Evolutionary conservation across 2,113 vertebrate genomes (phyloP).

Genomic region (Elgaria multicarinata): DNA sequence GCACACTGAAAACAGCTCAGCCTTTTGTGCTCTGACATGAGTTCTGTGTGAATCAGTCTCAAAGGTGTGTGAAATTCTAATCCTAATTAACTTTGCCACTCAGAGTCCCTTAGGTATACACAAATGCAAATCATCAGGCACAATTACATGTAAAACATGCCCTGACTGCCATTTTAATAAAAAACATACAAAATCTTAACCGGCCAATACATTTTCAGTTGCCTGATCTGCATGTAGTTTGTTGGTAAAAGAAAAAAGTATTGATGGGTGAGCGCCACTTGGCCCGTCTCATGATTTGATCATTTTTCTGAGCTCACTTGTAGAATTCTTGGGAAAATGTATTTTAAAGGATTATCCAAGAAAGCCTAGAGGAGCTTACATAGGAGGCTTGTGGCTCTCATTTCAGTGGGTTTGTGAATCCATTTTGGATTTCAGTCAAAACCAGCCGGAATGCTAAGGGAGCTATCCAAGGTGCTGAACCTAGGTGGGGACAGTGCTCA

Average conservation of each 20-base stretch:
- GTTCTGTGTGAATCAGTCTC: constrained; percentile 38
- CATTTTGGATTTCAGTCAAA: too few relatives aligned
- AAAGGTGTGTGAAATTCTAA: constrained; percentile 41
- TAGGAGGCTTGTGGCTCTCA: too few relatives aligned
- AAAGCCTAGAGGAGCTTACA: not conserved
- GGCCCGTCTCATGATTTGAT: not conserved
- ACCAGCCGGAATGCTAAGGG: too few relatives aligned
- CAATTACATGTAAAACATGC: not conserved
- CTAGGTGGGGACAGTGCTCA: too few relatives aligned
- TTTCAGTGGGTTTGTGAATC: too few relatives aligned
- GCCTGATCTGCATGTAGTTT: not conserved
- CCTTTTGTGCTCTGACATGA: constrained; percentile 41
- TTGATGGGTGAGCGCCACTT: not conserved
- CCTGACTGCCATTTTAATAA: not conserved
- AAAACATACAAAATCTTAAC: not conserved
- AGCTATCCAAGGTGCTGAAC: too few relatives aligned
- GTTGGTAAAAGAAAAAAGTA: not conserved
- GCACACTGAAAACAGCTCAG: constrained; percentile 35
- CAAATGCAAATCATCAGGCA: not conserved
- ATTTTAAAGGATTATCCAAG: not conserved
- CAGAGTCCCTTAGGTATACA: constrained; percentile 2
- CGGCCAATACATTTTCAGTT: not conserved
- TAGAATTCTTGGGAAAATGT: not conserved
- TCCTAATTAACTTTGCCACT: constrained; percentile 21
- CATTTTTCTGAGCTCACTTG: not conserved